Percentiles rank a stretch among this genome's conserved stretches.
Conservation (phyloP, 2,797 vertebrate genomes). For the Channallabes apus region DNA sequence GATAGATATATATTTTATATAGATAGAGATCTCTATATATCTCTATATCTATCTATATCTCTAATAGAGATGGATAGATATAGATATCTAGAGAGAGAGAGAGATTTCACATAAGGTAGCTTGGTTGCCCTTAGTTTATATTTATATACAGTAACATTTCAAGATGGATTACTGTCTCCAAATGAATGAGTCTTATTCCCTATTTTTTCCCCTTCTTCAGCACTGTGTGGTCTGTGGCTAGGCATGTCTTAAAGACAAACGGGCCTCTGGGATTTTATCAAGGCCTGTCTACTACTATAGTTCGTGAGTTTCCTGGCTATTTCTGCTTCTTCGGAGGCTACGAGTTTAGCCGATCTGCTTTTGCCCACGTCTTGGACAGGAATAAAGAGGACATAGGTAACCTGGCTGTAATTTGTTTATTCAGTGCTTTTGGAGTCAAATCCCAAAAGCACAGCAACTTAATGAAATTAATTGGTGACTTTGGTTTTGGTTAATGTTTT, state of each 20-base stretch:
- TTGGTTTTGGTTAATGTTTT: not conserved
- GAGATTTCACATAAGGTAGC: not conserved
- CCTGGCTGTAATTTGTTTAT: not conserved
- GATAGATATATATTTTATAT: too few relatives aligned
- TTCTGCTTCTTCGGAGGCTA: constrained; percentile 98
- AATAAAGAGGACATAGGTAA: constrained; percentile 92
- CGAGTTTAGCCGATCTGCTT: constrained; percentile 85
- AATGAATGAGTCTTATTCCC: not conserved
- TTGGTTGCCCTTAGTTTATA: not conserved
- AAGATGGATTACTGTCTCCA: not conserved
- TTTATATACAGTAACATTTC: not conserved
- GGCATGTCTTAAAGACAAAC: constrained; percentile 82
- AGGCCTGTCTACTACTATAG: constrained; percentile 89
- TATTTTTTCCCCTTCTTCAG: constrained; percentile 65
- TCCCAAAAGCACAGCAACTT: not conserved
- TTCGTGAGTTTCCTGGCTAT: constrained; percentile 93
- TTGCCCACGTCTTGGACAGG: constrained; percentile 80
- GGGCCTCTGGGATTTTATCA: constrained; percentile 91
- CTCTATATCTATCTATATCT: too few relatives aligned
- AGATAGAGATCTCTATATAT: too few relatives aligned
- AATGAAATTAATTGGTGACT: not conserved
- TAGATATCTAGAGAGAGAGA: too few relatives aligned
- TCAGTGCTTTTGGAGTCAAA: not conserved
- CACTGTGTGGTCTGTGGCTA: constrained; percentile 92
- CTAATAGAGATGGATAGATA: too few relatives aligned